Percentiles rank a stretch among this genome's conserved stretches.
These are phyloP conservation scores for Scylla paramamosain DNA, from an alignment of 1,140 invertebrate genomes.

Conservation along the genomic window DNA sequence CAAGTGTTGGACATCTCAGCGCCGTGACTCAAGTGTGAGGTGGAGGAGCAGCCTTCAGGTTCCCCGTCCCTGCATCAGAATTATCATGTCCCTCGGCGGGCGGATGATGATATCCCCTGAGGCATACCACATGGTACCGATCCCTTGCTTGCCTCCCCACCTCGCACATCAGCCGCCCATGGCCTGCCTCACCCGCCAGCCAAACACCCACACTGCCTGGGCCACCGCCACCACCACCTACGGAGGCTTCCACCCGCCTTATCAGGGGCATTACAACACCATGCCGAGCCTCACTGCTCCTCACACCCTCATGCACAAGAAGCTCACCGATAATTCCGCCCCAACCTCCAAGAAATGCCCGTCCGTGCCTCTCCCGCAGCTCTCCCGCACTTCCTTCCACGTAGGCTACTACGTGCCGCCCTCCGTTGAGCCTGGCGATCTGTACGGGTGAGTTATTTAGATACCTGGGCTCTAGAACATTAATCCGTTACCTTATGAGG, in stretches of 20 bases:
- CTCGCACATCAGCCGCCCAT: not conserved
- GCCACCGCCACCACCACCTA: constrained; percentile 16
- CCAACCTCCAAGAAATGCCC: constrained; percentile 54
- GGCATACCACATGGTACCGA: constrained; percentile 30
- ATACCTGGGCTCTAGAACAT: too few relatives aligned
- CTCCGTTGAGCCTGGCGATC: constrained; percentile 60
- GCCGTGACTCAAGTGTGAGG: not conserved
- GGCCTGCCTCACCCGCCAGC: not conserved
- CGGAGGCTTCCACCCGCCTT: constrained; percentile 27
- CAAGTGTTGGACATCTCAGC: not conserved
- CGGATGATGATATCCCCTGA: constrained; percentile 33
- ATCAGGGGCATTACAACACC: not conserved
- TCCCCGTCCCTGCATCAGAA: not conserved
- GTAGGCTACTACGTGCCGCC: constrained; percentile 67
- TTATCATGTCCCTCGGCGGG: constrained; percentile 34
- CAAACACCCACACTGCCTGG: not conserved
- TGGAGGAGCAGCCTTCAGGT: not conserved
- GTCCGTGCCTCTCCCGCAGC: constrained; percentile 61
- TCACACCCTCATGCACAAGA: not conserved
- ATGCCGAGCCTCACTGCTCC: not conserved
- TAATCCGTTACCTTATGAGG: too few relatives aligned
- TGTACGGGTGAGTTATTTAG: constrained; percentile 58
- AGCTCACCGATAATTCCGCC: not conserved
- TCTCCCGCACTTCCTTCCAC: constrained; percentile 63
- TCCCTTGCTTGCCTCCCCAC: not conserved